A percentile compares a stretch with the other conserved stretches of the same genome.
These are phyloP conservation scores for Chrysomallon squamiferum DNA, from an alignment of 1,140 invertebrate species.

Conservation along the genomic window DNA sequence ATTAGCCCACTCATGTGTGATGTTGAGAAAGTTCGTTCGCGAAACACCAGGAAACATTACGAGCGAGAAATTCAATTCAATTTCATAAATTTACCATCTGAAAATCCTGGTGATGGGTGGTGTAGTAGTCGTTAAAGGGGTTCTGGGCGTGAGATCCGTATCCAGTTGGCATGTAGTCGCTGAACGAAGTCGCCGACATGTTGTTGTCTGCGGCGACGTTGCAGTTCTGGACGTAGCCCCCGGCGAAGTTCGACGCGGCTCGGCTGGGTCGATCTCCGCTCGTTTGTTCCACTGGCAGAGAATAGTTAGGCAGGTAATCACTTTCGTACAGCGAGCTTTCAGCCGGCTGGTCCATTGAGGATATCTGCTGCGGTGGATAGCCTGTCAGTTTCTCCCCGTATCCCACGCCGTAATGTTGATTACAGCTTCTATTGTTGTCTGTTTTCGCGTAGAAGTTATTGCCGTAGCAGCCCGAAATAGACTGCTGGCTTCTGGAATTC, in stretches of 20 bases:
- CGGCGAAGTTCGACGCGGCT: no score
- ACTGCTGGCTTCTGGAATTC: conserved; percentile 1
- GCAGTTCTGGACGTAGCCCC: no score
- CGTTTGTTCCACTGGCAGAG: background rate
- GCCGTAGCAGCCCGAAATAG: background rate
- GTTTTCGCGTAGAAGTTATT: conserved; percentile 1
- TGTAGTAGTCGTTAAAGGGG: conserved; percentile 6
- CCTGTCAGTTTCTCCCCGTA: conserved; percentile 3
- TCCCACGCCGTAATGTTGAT: background rate
- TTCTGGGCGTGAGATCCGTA: background rate
- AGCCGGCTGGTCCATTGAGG: background rate
- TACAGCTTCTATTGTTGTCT: background rate
- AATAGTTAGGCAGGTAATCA: conserved; percentile 1
- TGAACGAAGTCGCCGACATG: background rate
- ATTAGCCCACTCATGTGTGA: no score
- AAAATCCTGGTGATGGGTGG: conserved; percentile 1
- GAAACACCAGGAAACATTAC: no score
- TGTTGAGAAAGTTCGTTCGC: no score
- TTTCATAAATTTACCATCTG: conserved; percentile 7
- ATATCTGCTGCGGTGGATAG: conserved; percentile 4
- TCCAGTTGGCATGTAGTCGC: background rate
- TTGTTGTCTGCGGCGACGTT: background rate
- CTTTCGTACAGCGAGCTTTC: background rate
- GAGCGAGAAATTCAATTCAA: background rate
- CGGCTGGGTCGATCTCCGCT: background rate